These are phyloP conservation scores for Salvelinus fontinalis DNA, from an alignment of 2,113 vertebrate genomes.

Conservation along the genomic window DNA sequence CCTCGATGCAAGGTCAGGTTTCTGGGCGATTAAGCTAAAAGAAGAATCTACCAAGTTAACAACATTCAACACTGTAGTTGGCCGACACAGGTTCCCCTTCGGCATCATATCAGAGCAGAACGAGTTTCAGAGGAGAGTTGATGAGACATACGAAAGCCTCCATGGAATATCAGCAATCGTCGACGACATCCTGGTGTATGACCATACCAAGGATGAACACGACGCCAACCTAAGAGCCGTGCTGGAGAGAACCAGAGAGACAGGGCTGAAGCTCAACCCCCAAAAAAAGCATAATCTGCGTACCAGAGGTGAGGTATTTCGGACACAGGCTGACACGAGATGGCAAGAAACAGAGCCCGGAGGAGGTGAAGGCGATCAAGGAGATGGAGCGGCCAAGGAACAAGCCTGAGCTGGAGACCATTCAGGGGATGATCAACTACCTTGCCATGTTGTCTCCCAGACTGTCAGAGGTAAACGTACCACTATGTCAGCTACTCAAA, in stretches of 20 bases:
- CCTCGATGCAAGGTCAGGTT: neutral
- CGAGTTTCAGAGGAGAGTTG: slow-evolving; percentile 16
- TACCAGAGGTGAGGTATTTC: slow-evolving; percentile 27
- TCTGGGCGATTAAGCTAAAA: slow-evolving; percentile 26
- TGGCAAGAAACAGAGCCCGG: slow-evolving; percentile 16
- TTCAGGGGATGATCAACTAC: slow-evolving; percentile 31
- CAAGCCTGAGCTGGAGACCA: slow-evolving; percentile 19
- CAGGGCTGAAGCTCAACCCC: slow-evolving; percentile 28
- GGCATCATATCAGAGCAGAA: slow-evolving; percentile 26
- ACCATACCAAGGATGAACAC: slow-evolving; percentile 14
- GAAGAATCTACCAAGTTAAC: slow-evolving; percentile 5
- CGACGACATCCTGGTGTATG: slow-evolving; percentile 23
- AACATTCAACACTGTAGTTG: slow-evolving; percentile 13
- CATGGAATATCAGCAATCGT: slow-evolving; percentile 24
- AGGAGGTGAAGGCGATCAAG: slow-evolving; percentile 14
- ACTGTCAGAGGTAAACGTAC: slow-evolving; percentile 3
- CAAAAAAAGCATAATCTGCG: slow-evolving; percentile 21
- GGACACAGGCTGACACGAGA: slow-evolving; percentile 1
- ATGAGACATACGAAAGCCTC: slow-evolving; percentile 20
- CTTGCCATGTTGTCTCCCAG: slow-evolving; percentile 13
- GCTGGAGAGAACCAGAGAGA: slow-evolving; percentile 4
- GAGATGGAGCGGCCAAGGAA: slow-evolving; percentile 24
- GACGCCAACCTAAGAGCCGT: neutral
- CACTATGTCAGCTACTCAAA: neutral
- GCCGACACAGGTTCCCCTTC: slow-evolving; percentile 14